These are phyloP conservation scores for Drosophila prostipennis DNA, from an alignment of 2,888 invertebrate species.

Conservation along the genomic window DNA sequence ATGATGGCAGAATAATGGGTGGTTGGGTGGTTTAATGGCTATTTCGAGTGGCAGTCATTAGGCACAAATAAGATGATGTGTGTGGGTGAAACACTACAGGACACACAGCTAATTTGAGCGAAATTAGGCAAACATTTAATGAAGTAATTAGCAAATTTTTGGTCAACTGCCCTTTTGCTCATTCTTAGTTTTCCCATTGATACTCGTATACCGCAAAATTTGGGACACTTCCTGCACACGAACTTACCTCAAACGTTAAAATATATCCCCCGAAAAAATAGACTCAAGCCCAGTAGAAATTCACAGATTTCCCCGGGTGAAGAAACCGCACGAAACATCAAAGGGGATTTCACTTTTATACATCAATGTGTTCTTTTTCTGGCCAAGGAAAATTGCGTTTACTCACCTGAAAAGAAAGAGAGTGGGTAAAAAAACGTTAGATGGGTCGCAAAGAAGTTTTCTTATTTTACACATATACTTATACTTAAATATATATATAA, in stretches of 20 bases:
- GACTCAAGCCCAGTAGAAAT: constrained; percentile 8
- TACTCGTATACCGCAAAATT: neutral
- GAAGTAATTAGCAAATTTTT: constrained; percentile 77
- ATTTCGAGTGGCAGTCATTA: constrained; percentile 38
- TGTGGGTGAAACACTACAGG: neutral
- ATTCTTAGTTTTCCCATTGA: neutral
- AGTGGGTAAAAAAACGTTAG: constrained; percentile 32
- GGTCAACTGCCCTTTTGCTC: constrained; percentile 41
- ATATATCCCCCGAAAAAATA: constrained; percentile 1
- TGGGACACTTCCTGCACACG: neutral
- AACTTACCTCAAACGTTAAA: constrained; percentile 1
- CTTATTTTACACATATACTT: constrained; percentile 6
- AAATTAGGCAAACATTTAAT: constrained; percentile 80
- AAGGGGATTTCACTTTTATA: constrained; percentile 60
- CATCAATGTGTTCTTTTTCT: constrained; percentile 51
- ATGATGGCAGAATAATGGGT: constrained; percentile 33
- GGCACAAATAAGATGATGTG: constrained; percentile 23
- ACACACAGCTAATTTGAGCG: constrained; percentile 70
- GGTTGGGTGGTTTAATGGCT: constrained; percentile 16
- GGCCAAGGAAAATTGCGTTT: constrained; percentile 60
- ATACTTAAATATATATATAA: constrained; percentile 1
- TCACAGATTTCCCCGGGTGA: constrained; percentile 25
- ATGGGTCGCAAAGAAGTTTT: constrained; percentile 43
- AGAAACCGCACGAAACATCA: constrained; percentile 52
- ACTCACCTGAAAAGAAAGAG: constrained; percentile 70